Evolutionary conservation across 2,888 invertebrate species (phyloP).

Genomic region (Monochamus alternatus): DNA sequence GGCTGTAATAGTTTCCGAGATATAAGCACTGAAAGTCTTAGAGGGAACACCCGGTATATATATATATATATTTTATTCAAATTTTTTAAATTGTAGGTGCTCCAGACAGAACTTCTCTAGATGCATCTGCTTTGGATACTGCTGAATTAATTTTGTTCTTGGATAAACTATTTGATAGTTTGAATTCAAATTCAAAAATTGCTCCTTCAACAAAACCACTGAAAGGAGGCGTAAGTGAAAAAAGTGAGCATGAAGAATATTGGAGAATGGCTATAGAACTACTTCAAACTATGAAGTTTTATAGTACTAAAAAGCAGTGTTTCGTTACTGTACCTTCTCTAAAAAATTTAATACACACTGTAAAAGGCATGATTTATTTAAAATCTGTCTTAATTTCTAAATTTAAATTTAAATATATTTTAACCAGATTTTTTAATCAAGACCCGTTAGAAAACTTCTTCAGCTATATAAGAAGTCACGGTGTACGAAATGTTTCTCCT

Average conservation of each 20-base stretch:
- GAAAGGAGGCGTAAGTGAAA: constrained; percentile 41
- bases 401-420: constrained; percentile 3
- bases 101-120: constrained; percentile 11
- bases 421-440: constrained; percentile 45
- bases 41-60: too few species aligned
- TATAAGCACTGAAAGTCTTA: too few species aligned
- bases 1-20: too few species aligned
- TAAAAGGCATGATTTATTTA: constrained; percentile 41
- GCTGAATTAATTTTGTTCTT: constrained; percentile 49
- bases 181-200: constrained; percentile 38
- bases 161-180: constrained; percentile 43
- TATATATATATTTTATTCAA: too few species aligned
- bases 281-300: constrained; percentile 37
- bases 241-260: constrained; percentile 40
- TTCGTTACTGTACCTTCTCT: constrained; percentile 29
- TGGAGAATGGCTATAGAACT: constrained; percentile 34
- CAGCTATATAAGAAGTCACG: constrained; percentile 35
- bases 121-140: constrained; percentile 39
- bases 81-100: background rate
- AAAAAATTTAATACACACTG: constrained; percentile 40
- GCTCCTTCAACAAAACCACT: constrained; percentile 33
- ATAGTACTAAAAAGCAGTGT: constrained; percentile 15
- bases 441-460: constrained; percentile 50
- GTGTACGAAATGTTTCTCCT: too few species aligned
- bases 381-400: constrained; percentile 4